A percentile compares a stretch with the other conserved stretches of the same genome.
Conservation (phyloP, 2,888 invertebrate species). For the Acleris holmiana region DNA sequence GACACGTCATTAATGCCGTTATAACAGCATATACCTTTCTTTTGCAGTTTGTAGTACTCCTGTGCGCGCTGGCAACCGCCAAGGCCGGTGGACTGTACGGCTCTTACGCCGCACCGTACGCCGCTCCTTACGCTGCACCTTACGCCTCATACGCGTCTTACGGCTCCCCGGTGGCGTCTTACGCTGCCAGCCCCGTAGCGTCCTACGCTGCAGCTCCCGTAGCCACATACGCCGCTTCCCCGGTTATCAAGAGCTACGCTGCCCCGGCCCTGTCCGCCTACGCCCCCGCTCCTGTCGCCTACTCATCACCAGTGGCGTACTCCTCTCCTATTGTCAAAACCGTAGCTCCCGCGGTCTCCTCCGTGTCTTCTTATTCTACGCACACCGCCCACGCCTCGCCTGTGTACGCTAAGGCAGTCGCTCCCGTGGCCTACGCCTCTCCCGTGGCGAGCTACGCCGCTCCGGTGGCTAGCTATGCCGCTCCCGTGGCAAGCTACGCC, state of each 20-base stretch:
- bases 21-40: slow-evolving; percentile 30
- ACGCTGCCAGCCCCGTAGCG: slow-evolving; percentile 43
- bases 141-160: slow-evolving; percentile 46
- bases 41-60: slow-evolving; percentile 79
- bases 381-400: slow-evolving; percentile 50
- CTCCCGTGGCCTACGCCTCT: slow-evolving; percentile 50
- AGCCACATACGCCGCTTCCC: slow-evolving; percentile 48
- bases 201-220: slow-evolving; percentile 50
- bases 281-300: slow-evolving; percentile 53
- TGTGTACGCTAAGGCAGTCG: slow-evolving; percentile 49
- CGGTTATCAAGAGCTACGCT: slow-evolving; percentile 54
- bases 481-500: slow-evolving; percentile 44
- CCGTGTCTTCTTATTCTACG: slow-evolving; percentile 48
- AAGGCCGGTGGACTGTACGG: slow-evolving; percentile 80
- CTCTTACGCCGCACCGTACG: slow-evolving; percentile 57
- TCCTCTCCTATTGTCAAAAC: slow-evolving; percentile 67
- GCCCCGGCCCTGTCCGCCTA: slow-evolving; percentile 54
- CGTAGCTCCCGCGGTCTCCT: slow-evolving; percentile 57
- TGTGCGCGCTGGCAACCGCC: slow-evolving; percentile 82
- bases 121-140: slow-evolving; percentile 57
- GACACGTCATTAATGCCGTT: background rate
- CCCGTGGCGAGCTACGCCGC: slow-evolving; percentile 47
- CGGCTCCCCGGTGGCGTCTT: slow-evolving; percentile 42
- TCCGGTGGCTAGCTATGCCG: slow-evolving; percentile 38
- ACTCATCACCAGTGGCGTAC: slow-evolving; percentile 51